Conservation (phyloP, 2,888 invertebrate genomes). For the Orthonychiurus folsomi region DNA sequence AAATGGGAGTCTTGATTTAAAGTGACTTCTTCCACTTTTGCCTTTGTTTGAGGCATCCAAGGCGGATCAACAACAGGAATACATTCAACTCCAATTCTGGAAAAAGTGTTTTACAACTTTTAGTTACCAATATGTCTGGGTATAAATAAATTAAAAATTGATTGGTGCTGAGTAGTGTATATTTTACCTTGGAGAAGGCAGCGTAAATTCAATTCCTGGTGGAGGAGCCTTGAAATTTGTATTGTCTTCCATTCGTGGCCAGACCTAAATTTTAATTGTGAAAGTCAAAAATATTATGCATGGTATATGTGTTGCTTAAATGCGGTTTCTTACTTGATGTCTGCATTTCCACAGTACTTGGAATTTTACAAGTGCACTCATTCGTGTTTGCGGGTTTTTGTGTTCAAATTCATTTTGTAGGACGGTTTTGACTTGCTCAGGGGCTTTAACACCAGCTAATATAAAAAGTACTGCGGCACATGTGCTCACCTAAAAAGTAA, state of each 20-base stretch:
- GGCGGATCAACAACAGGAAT: constrained; percentile 94
- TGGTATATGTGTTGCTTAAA: too few relatives aligned
- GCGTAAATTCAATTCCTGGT: constrained; percentile 96
- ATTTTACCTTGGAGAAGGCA: constrained; percentile 74
- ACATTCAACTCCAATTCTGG: constrained; percentile 85
- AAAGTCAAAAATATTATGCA: too few relatives aligned
- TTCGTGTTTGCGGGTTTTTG: constrained; percentile 68
- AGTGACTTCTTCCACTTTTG: constrained; percentile 97
- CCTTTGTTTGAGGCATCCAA: constrained; percentile 96
- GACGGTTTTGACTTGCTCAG: constrained; percentile 76
- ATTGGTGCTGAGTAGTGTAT: background rate
- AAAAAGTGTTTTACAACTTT: background rate
- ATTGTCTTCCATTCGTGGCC: constrained; percentile 99
- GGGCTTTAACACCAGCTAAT: constrained; percentile 82
- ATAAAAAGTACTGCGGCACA: constrained; percentile 76
- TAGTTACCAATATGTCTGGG: background rate
- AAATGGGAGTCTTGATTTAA: constrained; percentile 95
- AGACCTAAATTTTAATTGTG: too few relatives aligned
- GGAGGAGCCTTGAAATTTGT: constrained; percentile 95
- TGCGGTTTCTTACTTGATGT: too few relatives aligned
- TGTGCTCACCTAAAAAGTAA: constrained; percentile 29
- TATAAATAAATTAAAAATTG: background rate
- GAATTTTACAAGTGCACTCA: constrained; percentile 65
- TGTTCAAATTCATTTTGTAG: constrained; percentile 83
- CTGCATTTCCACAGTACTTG: constrained; percentile 93